These are phyloP conservation scores for Archivesica marissinica DNA, from an alignment of 1,140 invertebrate species.

Conservation along the genomic window DNA sequence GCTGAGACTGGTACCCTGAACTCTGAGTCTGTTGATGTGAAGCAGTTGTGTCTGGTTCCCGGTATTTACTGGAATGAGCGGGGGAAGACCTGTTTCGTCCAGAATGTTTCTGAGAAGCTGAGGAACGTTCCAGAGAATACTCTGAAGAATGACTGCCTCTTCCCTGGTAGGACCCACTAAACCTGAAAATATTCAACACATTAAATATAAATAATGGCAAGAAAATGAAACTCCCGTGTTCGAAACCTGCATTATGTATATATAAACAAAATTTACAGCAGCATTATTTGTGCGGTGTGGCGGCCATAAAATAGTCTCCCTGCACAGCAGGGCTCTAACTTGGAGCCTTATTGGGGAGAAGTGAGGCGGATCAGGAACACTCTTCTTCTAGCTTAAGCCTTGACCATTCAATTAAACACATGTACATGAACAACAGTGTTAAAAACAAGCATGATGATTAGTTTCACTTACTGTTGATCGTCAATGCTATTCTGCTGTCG, in stretches of 20 bases:
- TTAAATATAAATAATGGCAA: background rate
- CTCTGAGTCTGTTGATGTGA: constrained; percentile 45
- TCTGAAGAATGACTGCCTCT: constrained; percentile 16
- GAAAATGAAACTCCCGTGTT: background rate
- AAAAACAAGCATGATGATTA: no score
- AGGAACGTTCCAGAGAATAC: constrained; percentile 13
- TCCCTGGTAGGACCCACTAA: constrained; percentile 21
- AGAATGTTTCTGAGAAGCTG: constrained; percentile 13
- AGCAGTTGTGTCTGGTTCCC: constrained; percentile 37
- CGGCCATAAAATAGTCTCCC: no score
- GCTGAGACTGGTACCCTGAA: constrained; percentile 57
- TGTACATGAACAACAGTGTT: no score
- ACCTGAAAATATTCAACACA: background rate
- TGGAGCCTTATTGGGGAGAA: no score
- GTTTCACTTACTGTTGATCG: constrained; percentile 48
- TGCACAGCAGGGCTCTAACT: no score
- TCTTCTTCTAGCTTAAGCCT: no score
- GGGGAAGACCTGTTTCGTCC: constrained; percentile 8
- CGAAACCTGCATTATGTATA: no score
- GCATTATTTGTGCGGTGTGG: no score
- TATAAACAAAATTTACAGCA: no score
- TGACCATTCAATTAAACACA: no score
- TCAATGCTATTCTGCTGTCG: constrained; percentile 45
- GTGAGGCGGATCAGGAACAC: no score
- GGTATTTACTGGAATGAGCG: background rate